Percentiles rank a stretch among this genome's conserved stretches.
Conservation (phyloP, 2,888 invertebrate genomes). For the Clanis bilineata region DNA sequence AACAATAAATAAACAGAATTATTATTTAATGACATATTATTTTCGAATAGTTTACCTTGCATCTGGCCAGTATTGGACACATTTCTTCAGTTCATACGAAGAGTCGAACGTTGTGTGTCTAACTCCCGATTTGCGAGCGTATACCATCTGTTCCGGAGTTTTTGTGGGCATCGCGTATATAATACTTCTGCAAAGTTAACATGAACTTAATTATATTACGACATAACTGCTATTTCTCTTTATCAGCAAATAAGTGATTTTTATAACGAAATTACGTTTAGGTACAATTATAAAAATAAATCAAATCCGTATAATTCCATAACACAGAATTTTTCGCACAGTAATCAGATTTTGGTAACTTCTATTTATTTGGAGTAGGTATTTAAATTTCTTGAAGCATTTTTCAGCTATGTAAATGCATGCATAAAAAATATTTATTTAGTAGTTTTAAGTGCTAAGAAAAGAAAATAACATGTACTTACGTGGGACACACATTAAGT, state of each 20-base stretch:
- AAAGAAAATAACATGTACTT: slow-evolving; percentile 20
- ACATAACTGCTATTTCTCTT: too few relatives aligned
- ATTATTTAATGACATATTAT: background rate
- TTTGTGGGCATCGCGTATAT: slow-evolving; percentile 44
- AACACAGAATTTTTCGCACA: too few relatives aligned
- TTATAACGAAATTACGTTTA: too few relatives aligned
- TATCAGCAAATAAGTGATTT: too few relatives aligned
- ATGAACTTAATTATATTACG: too few relatives aligned
- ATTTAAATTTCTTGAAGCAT: too few relatives aligned
- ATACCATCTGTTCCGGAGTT: slow-evolving; percentile 44
- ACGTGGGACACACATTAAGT: slow-evolving; percentile 37
- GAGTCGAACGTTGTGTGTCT: slow-evolving; percentile 47
- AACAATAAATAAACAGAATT: too few relatives aligned
- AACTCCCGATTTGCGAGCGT: slow-evolving; percentile 41
- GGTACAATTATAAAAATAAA: too few relatives aligned
- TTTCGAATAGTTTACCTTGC: slow-evolving; percentile 37
- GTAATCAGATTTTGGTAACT: too few relatives aligned
- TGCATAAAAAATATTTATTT: background rate
- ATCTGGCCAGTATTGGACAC: slow-evolving; percentile 44
- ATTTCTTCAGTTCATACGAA: slow-evolving; percentile 38
- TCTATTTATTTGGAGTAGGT: too few relatives aligned
- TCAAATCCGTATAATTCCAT: too few relatives aligned
- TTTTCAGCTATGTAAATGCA: background rate
- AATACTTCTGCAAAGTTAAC: slow-evolving; percentile 35
- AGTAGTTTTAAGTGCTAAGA: background rate